These are phyloP conservation scores for Agrochola lychnidis DNA, from an alignment of 2,888 invertebrate genomes.

Conservation along the genomic window DNA sequence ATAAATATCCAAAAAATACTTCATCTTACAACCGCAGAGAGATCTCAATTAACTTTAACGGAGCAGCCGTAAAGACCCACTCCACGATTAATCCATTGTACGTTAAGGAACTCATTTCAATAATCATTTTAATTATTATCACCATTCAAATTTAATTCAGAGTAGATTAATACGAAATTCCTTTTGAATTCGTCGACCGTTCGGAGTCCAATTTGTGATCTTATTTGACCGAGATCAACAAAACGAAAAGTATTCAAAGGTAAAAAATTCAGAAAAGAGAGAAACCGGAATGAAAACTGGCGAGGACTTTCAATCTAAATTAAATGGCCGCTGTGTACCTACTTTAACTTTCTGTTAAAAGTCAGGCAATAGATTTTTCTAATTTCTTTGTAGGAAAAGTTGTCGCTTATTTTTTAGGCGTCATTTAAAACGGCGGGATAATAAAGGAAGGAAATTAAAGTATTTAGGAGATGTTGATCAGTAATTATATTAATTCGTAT, in stretches of 20 bases:
- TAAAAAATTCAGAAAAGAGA: constrained; percentile 46
- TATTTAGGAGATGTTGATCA: not conserved
- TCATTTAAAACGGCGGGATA: not conserved
- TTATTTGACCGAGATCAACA: constrained; percentile 65
- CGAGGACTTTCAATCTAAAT: constrained; percentile 58
- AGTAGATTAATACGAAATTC: constrained; percentile 60
- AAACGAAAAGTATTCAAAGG: constrained; percentile 64
- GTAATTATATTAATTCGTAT: not conserved
- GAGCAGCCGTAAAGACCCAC: constrained; percentile 12
- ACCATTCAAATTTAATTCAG: constrained; percentile 58
- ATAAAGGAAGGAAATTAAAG: not conserved
- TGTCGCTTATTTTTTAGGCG: constrained; percentile 6
- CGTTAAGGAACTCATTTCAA: constrained; percentile 46
- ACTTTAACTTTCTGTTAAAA: constrained; percentile 32
- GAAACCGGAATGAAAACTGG: constrained; percentile 49
- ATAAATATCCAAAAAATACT: not conserved
- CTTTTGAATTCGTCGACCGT: constrained; percentile 47
- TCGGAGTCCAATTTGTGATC: constrained; percentile 63
- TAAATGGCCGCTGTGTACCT: constrained; percentile 51
- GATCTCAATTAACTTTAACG: constrained; percentile 47
- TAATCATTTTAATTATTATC: constrained; percentile 61
- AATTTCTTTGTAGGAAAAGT: constrained; percentile 21
- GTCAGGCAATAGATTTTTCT: constrained; percentile 20
- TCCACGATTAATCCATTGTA: constrained; percentile 43
- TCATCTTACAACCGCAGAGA: constrained; percentile 9